Evolutionary conservation across 2,113 vertebrate genomes (phyloP), one percentile per base, ranked within the genome.

Genomic region (Monopterus albus): DNA sequence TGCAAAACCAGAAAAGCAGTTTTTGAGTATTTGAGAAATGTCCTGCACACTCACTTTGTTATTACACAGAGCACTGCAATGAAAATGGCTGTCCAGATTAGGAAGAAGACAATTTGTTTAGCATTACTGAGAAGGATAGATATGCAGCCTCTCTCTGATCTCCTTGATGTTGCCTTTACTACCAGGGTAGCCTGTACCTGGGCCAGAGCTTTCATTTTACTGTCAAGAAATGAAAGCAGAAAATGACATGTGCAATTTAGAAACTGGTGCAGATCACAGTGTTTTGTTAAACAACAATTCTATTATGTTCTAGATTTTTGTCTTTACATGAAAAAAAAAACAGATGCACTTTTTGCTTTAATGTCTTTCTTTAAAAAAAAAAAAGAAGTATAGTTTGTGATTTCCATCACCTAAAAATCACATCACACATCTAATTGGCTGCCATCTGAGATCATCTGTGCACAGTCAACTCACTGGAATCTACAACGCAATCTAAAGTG

Each of bases 401-500:
- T 78, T 75, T 85, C 39, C 64, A 72, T 60, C 43, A 46, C 21
- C 47, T 52, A 45, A 84, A 31, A 61, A 81, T 66, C 62, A 57
- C 21, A 81, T 79, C 36, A 66, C 64, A 71, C n/a, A n/a, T 78
- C 60, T 20, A 46, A 71, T 56, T 20, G 60, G 31, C 31, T 31
- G 74, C 31, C 53, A 84, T 57, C 12, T 56, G 81, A 83, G 72
- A 47, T 38, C 47, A 53, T 79, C 59, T 57, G 52, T 26, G 29
- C 60, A 59, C 46, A 56, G 47, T 47, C 46, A 11, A 14, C 31
- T 56, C 70, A 47, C 40, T 21, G 38, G 29, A 55, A 77, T 85
- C 62, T 61, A 71, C 62, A 75, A 47, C 31, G 46, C 46, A 49
- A 81, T 78, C 72, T 75, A 40, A 86, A 89, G 72, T 43, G 73